Evolutionary conservation across 2,797 vertebrate genomes (phyloP).

Genomic region (Neosalanx taihuensis): DNA sequence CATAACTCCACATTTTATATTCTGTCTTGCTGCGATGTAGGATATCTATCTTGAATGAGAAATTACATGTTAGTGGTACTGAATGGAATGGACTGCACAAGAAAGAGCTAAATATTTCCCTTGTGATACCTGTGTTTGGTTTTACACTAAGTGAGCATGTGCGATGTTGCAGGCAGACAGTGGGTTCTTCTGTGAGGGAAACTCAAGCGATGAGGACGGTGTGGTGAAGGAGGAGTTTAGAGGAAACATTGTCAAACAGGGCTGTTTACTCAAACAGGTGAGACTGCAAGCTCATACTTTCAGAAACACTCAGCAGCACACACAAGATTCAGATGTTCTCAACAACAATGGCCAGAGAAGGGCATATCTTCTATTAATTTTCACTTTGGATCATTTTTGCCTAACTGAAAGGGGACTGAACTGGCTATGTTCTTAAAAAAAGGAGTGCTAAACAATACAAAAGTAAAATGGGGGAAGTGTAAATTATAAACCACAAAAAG

Average conservation of each 20-base stretch:
- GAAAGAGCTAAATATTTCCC: too few relatives aligned
- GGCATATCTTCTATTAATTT: too few relatives aligned
- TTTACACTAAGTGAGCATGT: background rate
- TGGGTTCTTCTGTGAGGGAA: slow-evolving; percentile 95
- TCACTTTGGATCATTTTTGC: background rate
- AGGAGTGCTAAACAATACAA: background rate
- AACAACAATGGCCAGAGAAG: too few relatives aligned
- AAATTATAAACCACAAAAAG: background rate
- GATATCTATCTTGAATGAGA: too few relatives aligned
- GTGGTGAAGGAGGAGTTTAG: slow-evolving; percentile 92
- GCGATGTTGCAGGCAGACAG: slow-evolving; percentile 84
- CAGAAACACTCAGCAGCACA: background rate
- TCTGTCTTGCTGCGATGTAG: too few relatives aligned
- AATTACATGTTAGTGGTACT: too few relatives aligned
- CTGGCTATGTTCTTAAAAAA: background rate
- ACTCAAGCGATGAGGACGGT: slow-evolving; percentile 93
- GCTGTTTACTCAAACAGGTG: slow-evolving; percentile 95
- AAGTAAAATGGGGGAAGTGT: background rate
- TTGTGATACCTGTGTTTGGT: background rate
- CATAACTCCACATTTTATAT: too few relatives aligned
- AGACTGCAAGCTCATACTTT: slow-evolving; percentile 20
- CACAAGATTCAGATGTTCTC: background rate
- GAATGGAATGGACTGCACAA: too few relatives aligned
- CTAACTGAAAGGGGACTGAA: background rate
- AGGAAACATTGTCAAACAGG: slow-evolving; percentile 91